Conservation (phyloP, 2,797 vertebrate genomes). For the Lagocephalus sceleratus region DNA sequence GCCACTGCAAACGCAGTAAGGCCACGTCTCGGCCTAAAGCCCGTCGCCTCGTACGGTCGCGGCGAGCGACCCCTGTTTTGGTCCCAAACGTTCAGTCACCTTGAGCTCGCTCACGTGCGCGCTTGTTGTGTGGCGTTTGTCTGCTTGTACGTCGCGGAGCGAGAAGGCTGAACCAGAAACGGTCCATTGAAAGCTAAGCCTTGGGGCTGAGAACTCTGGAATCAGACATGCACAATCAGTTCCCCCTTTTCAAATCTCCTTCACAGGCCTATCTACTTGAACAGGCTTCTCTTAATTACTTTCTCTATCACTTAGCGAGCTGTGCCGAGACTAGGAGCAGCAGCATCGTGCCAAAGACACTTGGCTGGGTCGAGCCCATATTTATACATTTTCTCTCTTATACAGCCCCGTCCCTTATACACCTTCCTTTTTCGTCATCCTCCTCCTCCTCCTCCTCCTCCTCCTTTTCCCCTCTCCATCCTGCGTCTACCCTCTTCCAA, state of each 20-base stretch:
- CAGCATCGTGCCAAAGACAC: slow-evolving; percentile 68
- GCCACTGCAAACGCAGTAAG: not conserved
- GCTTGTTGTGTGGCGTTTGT: slow-evolving; percentile 7
- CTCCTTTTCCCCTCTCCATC: slow-evolving; percentile 35
- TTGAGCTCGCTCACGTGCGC: not conserved
- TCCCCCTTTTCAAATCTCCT: slow-evolving; percentile 80
- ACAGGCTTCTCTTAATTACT: slow-evolving; percentile 81
- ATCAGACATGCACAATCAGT: slow-evolving; percentile 82
- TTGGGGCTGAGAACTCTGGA: slow-evolving; percentile 74
- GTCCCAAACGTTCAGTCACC: slow-evolving; percentile 1
- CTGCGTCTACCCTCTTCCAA: slow-evolving; percentile 56
- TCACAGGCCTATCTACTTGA: slow-evolving; percentile 79
- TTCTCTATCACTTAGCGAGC: slow-evolving; percentile 76
- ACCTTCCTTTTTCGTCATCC: slow-evolving; percentile 20
- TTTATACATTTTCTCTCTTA: slow-evolving; percentile 63
- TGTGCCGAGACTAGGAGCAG: slow-evolving; percentile 63
- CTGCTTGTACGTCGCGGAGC: slow-evolving; percentile 33
- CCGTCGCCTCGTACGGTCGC: not conserved
- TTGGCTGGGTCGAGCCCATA: slow-evolving; percentile 65
- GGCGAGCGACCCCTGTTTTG: not conserved
- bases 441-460: slow-evolving; percentile 19
- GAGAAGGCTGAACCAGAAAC: slow-evolving; percentile 33
- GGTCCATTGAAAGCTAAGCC: slow-evolving; percentile 75
- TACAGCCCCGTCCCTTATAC: slow-evolving; percentile 48
- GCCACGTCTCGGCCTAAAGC: not conserved